phyloP scores from a whole-genome alignment of 2,888 invertebrate genomes.

The Lordiphosa andalusiaca region DNA sequence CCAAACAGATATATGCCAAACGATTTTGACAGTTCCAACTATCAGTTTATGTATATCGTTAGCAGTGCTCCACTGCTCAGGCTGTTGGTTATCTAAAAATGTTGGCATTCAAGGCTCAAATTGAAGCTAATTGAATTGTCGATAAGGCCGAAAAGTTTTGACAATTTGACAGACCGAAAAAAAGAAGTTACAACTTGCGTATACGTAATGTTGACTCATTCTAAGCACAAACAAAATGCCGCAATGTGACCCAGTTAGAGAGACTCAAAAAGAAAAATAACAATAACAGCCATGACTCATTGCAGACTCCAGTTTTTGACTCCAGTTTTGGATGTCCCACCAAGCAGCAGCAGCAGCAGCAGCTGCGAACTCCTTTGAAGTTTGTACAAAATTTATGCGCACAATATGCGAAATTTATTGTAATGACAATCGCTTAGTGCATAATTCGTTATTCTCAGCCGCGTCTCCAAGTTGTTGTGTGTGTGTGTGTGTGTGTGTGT shows the following conservation, averaged over 20 bases:
- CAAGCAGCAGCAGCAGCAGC: slow-evolving; percentile 21
- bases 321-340: slow-evolving; percentile 68
- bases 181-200: slow-evolving; percentile 63
- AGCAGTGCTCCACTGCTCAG: slow-evolving; percentile 15
- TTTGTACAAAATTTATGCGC: slow-evolving; percentile 70
- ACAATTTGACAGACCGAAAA: slow-evolving; percentile 40
- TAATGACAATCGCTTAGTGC: slow-evolving; percentile 72
- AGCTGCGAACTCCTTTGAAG: slow-evolving; percentile 63
- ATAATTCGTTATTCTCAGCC: slow-evolving; percentile 52
- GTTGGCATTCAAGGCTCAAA: slow-evolving; percentile 57
- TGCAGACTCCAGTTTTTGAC: slow-evolving; percentile 9
- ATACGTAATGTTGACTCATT: slow-evolving; percentile 68
- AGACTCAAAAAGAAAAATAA: no score
- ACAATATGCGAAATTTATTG: slow-evolving; percentile 73
- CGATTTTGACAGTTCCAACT: slow-evolving; percentile 66
- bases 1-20: slow-evolving; percentile 68
- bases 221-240: slow-evolving; percentile 40
- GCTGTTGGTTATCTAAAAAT: slow-evolving; percentile 20
- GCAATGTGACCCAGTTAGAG: slow-evolving; percentile 59
- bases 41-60: slow-evolving; percentile 57
- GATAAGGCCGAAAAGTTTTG: slow-evolving; percentile 68
- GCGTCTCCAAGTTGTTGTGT: slow-evolving; percentile 7
- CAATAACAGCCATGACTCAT: slow-evolving; percentile 53
- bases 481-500: slow-evolving; percentile 3
- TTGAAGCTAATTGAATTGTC: slow-evolving; percentile 72